Conservation (phyloP, 2,888 invertebrate species). For the Branchellion lobata region DNA sequence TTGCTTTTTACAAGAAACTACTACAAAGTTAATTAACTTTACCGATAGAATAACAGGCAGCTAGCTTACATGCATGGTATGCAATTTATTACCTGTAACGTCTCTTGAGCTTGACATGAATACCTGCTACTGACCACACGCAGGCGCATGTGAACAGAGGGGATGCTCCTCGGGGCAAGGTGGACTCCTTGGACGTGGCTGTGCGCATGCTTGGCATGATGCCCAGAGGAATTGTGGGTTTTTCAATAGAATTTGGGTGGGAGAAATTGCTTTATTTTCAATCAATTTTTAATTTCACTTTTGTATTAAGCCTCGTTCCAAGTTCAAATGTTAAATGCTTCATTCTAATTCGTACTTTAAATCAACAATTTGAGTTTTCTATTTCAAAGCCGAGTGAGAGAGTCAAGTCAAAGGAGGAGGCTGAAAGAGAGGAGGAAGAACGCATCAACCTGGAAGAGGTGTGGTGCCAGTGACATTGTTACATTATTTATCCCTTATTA, state of each 20-base stretch:
- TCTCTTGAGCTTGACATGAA: no score
- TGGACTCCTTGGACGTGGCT: not conserved
- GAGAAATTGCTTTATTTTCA: not conserved
- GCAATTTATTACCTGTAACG: no score
- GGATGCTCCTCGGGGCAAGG: not conserved
- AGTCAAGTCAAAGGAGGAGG: not conserved
- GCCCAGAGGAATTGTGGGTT: not conserved
- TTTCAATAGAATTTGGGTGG: not conserved
- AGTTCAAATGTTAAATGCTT: no score
- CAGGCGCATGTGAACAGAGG: slow-evolving; percentile 12
- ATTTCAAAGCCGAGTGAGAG: not conserved
- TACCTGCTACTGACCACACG: no score
- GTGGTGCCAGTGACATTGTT: not conserved
- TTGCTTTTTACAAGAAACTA: no score
- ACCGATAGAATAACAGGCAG: no score
- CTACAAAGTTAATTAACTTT: no score
- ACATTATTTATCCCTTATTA: not conserved
- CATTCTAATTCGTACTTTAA: no score
- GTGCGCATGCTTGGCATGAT: slow-evolving; percentile 5
- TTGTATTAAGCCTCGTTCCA: no score
- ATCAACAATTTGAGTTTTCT: no score
- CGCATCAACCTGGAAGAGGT: not conserved
- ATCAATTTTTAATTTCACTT: no score
- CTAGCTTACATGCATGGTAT: no score
- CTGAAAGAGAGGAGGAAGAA: not conserved